These are phyloP conservation scores for Sebastes minor DNA, from an alignment of 2,797 vertebrate species.

Conservation along the genomic window DNA sequence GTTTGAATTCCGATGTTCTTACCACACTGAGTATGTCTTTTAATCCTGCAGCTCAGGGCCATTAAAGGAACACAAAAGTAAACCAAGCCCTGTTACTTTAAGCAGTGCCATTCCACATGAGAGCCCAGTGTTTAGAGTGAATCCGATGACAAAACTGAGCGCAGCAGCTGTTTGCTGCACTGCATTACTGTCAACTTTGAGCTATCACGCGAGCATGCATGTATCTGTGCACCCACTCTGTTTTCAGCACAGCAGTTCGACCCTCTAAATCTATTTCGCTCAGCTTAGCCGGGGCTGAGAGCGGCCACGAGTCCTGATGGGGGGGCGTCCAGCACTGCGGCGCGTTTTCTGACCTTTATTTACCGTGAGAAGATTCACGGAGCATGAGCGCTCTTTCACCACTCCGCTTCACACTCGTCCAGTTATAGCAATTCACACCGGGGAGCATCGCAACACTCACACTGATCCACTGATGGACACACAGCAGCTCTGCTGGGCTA, in stretches of 20 bases:
- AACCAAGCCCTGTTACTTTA: slow-evolving; percentile 48
- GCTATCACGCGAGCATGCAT: slow-evolving; percentile 47
- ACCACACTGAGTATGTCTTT: slow-evolving; percentile 9
- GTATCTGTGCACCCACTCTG: slow-evolving; percentile 32
- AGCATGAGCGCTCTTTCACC: slow-evolving; percentile 46
- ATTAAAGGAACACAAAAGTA: slow-evolving; percentile 24
- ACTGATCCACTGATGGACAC: slow-evolving; percentile 7
- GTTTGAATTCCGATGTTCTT: slow-evolving; percentile 49
- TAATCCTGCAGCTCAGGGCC: slow-evolving; percentile 36
- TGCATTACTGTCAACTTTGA: slow-evolving; percentile 51
- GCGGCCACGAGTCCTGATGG: background rate
- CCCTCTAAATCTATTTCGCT: slow-evolving; percentile 38
- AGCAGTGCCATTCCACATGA: slow-evolving; percentile 47
- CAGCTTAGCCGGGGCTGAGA: background rate
- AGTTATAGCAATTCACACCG: slow-evolving; percentile 50
- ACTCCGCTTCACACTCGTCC: slow-evolving; percentile 42
- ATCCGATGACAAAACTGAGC: slow-evolving; percentile 61
- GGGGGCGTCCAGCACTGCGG: background rate
- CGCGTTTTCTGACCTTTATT: slow-evolving; percentile 64
- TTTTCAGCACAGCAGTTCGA: slow-evolving; percentile 43
- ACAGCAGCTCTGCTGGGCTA: slow-evolving; percentile 1
- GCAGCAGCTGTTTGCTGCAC: slow-evolving; percentile 67
- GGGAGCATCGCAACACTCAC: slow-evolving; percentile 30
- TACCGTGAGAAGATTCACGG: slow-evolving; percentile 53
- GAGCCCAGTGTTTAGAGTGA: slow-evolving; percentile 54